These are phyloP conservation scores for Oxytorus armatus DNA, from an alignment of 2,888 invertebrate genomes.

Conservation along the genomic window DNA sequence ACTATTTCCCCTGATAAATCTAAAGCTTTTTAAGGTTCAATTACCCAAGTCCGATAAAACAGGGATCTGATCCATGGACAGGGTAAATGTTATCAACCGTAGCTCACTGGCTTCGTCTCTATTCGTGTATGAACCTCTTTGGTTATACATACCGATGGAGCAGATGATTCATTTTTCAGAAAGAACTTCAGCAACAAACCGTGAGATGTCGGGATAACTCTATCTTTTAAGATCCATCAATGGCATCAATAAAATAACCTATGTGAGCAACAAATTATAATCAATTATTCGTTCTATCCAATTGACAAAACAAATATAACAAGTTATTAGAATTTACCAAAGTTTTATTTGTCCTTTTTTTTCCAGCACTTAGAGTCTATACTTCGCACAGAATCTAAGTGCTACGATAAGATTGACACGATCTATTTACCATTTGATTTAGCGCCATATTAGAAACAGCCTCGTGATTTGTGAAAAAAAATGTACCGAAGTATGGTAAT, in stretches of 20 bases:
- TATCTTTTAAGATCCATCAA: not conserved
- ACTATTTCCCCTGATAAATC: not conserved
- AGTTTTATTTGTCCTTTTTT: slow-evolving; percentile 14
- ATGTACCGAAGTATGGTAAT: slow-evolving; percentile 7
- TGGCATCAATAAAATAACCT: not conserved
- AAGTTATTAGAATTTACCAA: slow-evolving; percentile 30
- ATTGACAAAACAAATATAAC: slow-evolving; percentile 26
- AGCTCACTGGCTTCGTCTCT: not conserved
- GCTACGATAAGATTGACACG: slow-evolving; percentile 11
- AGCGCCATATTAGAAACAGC: slow-evolving; percentile 14
- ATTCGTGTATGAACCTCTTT: not conserved
- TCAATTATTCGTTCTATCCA: slow-evolving; percentile 20
- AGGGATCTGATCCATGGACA: not conserved
- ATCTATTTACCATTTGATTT: slow-evolving; percentile 52
- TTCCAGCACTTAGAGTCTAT: slow-evolving; percentile 5
- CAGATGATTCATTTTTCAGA: not conserved
- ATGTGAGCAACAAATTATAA: slow-evolving; percentile 8
- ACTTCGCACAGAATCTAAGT: slow-evolving; percentile 9
- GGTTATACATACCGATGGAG: not conserved
- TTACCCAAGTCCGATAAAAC: slow-evolving; percentile 1
- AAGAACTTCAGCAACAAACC: not conserved
- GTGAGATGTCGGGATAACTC: slow-evolving; percentile 27
- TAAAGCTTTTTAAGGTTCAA: not conserved
- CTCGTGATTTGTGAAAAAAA: slow-evolving; percentile 47
- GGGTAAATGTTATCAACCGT: not conserved